Base-by-base conservation (phyloP, 2,797 vertebrate genomes). In the Gadopsis bispinosus region DNA sequence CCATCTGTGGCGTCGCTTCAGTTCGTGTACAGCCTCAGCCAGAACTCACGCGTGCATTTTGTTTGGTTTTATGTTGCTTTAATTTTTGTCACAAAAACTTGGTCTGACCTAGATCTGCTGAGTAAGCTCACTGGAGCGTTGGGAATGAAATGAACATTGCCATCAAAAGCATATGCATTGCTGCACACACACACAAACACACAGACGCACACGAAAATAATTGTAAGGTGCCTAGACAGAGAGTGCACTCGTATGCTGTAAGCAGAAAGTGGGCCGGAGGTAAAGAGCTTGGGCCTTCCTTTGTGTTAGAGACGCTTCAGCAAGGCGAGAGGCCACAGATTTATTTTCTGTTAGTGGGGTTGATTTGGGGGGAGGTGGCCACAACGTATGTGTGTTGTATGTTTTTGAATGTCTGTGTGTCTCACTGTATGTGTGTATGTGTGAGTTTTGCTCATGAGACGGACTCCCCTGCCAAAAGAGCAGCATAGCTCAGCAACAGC, bases 31-130 rank as follows among this genome's bases (percentile, higher is more conserved):
- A 63, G 17, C 45, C 50, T 58, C 13, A 68, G 50, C 50, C 58
- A 64, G 64, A 63, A 66, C 78, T 51, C 63, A 13, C 50, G 41
- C 60, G 12, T 53, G 47, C 59, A 63, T 69, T 76, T 81, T 85
- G 61, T 85, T 86, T 83, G 72, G 77, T 82, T 89, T 90, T 76
- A 41, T 77, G 83, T 87, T 87, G 72, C 81, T 88, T 88, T 88
- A 65, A 83, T 88, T 88, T 88, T 88, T 80, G 61, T 77, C 83
- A 69, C 77, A 58, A 83, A 84, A 92, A 93, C 77, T 80, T 81
- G 62, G 61, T 80, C 82, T 89, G 88, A 92, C 90, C 91, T 79
- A 89, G 79, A 90, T 91, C 73, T 89, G 89, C 88, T 85, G 89
- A 89, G 87, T 89, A 85, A 87, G 80, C 81, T 85, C 88, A 87